Conservation (phyloP, 2,113 vertebrate species). For the Patagioenas fasciata region DNA sequence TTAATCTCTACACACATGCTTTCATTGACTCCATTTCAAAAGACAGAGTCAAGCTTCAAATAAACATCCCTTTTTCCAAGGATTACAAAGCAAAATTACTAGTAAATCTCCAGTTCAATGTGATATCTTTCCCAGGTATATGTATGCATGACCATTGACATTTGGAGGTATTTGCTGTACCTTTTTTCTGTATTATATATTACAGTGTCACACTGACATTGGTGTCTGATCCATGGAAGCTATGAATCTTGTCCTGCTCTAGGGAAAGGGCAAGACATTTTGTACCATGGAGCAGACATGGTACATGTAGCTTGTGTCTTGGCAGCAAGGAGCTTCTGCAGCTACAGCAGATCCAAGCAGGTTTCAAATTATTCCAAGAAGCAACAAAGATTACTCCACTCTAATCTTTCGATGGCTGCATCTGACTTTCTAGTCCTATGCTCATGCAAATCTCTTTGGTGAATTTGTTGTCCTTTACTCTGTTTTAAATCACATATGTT, state of each 20-base stretch:
- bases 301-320: not conserved
- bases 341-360: not conserved
- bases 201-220: not conserved
- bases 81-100: not conserved
- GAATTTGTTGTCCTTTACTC: not conserved
- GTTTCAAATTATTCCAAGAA: not conserved
- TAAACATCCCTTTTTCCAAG: not conserved
- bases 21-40: not conserved
- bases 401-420: not conserved
- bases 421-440: not conserved
- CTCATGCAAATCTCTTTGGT: not conserved
- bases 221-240: not conserved
- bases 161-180: not conserved
- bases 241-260: not conserved
- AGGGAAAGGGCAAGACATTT: not conserved
- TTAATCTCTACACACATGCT: not conserved
- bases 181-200: not conserved
- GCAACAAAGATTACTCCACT: not conserved
- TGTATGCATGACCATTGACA: not conserved
- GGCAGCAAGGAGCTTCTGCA: not conserved
- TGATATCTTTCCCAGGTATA: not conserved
- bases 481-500: not conserved
- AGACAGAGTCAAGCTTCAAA: not conserved
- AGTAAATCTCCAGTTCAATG: not conserved
- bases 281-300: not conserved